phyloP scores from a whole-genome alignment of 2,888 invertebrate genomes.

The Melipona beecheii region DNA sequence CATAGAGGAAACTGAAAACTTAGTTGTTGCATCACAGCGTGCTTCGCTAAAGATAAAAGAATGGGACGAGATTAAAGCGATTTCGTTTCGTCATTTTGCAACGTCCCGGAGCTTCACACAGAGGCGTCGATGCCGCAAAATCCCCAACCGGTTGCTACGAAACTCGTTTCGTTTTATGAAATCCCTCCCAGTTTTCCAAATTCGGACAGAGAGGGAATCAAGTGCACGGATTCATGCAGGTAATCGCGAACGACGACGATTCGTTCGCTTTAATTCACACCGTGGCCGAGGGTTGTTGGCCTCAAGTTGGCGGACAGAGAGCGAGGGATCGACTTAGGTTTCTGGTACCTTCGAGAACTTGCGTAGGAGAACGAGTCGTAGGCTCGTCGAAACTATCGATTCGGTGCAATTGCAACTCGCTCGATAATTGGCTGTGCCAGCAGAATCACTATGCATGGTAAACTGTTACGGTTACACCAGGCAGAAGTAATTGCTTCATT shows the following conservation, averaged over 20 bases:
- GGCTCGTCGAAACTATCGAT: constrained; percentile 63
- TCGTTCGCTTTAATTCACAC: constrained; percentile 25
- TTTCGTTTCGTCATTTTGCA: constrained; percentile 57
- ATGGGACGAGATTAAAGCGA: constrained; percentile 58
- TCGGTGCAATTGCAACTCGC: constrained; percentile 61
- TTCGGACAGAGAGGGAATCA: too few relatives aligned
- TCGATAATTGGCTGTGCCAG: constrained; percentile 64
- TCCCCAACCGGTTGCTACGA: too few relatives aligned
- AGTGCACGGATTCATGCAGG: background rate
- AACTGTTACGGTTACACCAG: constrained; percentile 58
- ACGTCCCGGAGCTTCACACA: constrained; percentile 18
- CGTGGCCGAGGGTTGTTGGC: constrained; percentile 31
- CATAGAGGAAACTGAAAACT: constrained; percentile 33
- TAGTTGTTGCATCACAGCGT: constrained; percentile 5
- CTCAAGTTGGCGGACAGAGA: constrained; percentile 27
- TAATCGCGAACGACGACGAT: background rate
- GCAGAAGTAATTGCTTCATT: constrained; percentile 70
- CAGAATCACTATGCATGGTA: constrained; percentile 59
- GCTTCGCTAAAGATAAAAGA: constrained; percentile 21
- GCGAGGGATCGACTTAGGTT: constrained; percentile 33
- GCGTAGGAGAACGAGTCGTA: constrained; percentile 37
- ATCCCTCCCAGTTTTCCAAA: too few relatives aligned
- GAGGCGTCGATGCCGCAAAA: constrained; percentile 15
- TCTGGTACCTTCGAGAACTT: constrained; percentile 44
- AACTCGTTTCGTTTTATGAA: too few relatives aligned